A percentile compares a stretch with the other conserved stretches of the same genome.
Conservation (phyloP, 1,140 invertebrate species). For the Brachionus rubens region DNA sequence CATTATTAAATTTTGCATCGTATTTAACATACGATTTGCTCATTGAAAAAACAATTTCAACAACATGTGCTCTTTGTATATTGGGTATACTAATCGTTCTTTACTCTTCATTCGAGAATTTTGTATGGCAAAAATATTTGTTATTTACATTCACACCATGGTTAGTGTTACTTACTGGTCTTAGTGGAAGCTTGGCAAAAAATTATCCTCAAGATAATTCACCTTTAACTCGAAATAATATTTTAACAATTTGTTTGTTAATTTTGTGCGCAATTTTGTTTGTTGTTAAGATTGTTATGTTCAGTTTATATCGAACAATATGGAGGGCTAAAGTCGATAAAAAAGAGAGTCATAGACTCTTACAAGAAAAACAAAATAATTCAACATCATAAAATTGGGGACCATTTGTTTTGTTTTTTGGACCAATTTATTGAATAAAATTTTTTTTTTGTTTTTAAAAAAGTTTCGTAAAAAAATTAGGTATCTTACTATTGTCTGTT, state of each 20-base stretch:
- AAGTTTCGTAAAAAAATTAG: too few species aligned
- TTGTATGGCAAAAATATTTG: conserved; percentile 51
- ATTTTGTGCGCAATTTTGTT: not conserved
- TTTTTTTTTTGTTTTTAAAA: too few species aligned
- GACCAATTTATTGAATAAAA: too few species aligned
- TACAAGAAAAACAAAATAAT: conserved; percentile 23
- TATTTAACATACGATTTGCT: conserved; percentile 49
- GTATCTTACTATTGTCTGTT: too few species aligned
- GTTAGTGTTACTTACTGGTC: conserved; percentile 51
- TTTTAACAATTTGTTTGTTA: not conserved
- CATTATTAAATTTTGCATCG: conserved; percentile 52
- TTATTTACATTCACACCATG: conserved; percentile 54
- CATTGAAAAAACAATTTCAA: conserved; percentile 46
- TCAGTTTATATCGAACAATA: conserved; percentile 21
- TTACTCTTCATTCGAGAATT: conserved; percentile 51
- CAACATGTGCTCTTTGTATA: conserved; percentile 49
- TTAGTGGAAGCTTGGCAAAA: conserved; percentile 49
- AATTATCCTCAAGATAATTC: not conserved
- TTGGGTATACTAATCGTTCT: conserved; percentile 47
- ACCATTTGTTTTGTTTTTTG: too few species aligned
- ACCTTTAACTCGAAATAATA: conserved; percentile 34
- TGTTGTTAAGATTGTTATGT: conserved; percentile 1
- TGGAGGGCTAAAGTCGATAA: conserved; percentile 4
- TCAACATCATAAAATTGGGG: not conserved
- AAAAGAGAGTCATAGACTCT: conserved; percentile 12